phyloP scores from a whole-genome alignment of 2,113 vertebrate genomes.

The Hyla sarda region DNA sequence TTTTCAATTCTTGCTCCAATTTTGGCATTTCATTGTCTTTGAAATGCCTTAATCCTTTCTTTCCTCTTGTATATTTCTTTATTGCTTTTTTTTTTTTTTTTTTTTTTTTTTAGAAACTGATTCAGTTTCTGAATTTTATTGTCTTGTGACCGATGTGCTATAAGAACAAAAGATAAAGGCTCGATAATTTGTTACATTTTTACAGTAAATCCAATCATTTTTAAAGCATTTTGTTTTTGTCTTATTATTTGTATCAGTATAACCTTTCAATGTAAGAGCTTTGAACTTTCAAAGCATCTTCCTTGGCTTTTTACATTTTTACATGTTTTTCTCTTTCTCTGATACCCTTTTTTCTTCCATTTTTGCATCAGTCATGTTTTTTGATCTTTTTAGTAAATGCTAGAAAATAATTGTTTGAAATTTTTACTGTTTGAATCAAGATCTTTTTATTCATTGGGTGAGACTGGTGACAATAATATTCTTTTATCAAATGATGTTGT shows the following conservation, averaged over 20 bases:
- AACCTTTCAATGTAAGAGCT: constrained; percentile 85
- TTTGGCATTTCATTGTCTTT: constrained; percentile 62
- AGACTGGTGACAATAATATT: constrained; percentile 87
- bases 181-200: constrained; percentile 68
- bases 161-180: constrained; percentile 69
- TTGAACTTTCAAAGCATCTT: constrained; percentile 89
- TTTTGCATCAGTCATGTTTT: constrained; percentile 93
- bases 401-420: constrained; percentile 78
- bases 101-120: constrained; percentile 71
- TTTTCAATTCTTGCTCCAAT: constrained; percentile 64
- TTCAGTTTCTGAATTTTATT: constrained; percentile 63
- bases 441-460: constrained; percentile 78
- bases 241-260: constrained; percentile 73
- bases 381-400: constrained; percentile 87
- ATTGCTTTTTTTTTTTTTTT: constrained; percentile 61
- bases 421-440: constrained; percentile 74
- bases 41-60: constrained; percentile 61
- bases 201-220: constrained; percentile 61
- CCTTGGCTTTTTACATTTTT: constrained; percentile 96
- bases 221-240: constrained; percentile 62
- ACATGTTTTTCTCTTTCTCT: constrained; percentile 91
- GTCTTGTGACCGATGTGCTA: constrained; percentile 67
- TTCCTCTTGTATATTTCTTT: constrained; percentile 52
- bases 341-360: constrained; percentile 95
- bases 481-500: constrained; percentile 97